A percentile compares a stretch with the other conserved stretches of the same genome.
phyloP scores from a whole-genome alignment of 2,797 vertebrate species.

The Trachops cirrhosus region DNA sequence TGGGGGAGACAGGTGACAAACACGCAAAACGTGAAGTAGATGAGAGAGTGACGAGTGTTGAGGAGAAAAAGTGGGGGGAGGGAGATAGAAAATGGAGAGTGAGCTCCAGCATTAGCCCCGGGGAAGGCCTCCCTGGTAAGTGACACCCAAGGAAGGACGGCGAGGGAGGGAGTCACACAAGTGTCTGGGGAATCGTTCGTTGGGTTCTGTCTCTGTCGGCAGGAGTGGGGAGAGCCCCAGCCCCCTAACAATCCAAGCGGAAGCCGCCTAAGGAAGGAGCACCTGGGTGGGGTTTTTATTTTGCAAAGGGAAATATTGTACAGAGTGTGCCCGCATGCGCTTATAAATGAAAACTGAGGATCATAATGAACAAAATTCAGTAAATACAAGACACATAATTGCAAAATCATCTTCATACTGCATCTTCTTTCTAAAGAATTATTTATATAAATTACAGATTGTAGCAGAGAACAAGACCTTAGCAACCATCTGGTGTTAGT shows the following conservation, averaged over 20 bases:
- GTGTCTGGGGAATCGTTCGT: background rate
- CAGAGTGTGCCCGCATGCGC: fast-evolving
- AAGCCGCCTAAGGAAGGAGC: background rate
- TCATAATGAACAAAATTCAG: background rate
- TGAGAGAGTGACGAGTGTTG: background rate
- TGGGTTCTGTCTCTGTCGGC: background rate
- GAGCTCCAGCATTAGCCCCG: background rate
- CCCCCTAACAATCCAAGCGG: background rate
- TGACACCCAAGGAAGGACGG: too few relatives aligned
- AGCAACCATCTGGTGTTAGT: background rate
- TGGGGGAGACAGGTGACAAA: background rate
- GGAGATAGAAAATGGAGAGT: background rate
- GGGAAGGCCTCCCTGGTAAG: background rate
- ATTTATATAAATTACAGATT: conserved; percentile 2
- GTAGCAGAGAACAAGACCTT: background rate
- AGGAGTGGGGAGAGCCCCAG: background rate
- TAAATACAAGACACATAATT: background rate
- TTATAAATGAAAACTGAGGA: background rate
- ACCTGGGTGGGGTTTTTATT: background rate
- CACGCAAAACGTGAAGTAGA: background rate
- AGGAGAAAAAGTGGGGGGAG: background rate
- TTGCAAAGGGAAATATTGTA: background rate
- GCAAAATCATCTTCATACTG: background rate
- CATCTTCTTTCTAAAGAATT: conserved; percentile 7
- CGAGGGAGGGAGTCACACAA: background rate